Conservation (phyloP, 2,797 vertebrate genomes). For the Artibeus lituratus region DNA sequence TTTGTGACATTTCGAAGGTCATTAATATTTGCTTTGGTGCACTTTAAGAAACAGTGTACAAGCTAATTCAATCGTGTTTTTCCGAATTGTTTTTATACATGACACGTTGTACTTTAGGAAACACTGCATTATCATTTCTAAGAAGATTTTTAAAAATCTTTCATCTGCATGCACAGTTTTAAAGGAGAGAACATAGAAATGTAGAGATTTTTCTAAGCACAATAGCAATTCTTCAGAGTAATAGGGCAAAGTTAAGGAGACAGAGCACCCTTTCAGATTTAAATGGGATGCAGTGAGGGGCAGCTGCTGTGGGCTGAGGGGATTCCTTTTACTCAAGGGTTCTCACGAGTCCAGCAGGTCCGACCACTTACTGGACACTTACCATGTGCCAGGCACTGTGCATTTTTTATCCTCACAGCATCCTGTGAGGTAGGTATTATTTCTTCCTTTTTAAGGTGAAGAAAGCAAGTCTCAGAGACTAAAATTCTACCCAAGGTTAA, state of each 20-base stretch:
- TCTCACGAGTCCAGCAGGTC: not conserved
- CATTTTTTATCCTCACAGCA: not conserved
- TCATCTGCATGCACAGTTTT: slow-evolving; percentile 42
- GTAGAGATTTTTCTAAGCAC: slow-evolving; percentile 44
- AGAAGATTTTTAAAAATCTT: slow-evolving; percentile 55
- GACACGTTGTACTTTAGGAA: slow-evolving; percentile 56
- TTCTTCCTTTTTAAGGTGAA: not conserved
- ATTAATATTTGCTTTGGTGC: slow-evolving; percentile 82
- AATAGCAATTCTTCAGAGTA: slow-evolving; percentile 19
- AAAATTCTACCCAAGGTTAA: not conserved
- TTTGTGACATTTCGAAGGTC: slow-evolving; percentile 67
- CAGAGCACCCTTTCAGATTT: not conserved
- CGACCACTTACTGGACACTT: not conserved
- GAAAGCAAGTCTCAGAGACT: not conserved
- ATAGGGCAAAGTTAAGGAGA: not conserved
- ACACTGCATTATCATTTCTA: slow-evolving; percentile 64
- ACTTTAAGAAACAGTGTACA: slow-evolving; percentile 80
- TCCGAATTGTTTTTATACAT: slow-evolving; percentile 59
- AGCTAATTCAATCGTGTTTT: slow-evolving; percentile 58
- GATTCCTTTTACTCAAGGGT: not conserved
- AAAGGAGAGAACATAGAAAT: slow-evolving; percentile 46
- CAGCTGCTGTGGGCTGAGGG: not conserved
- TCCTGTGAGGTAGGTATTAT: not conserved
- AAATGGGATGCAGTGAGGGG: not conserved
- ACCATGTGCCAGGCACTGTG: not conserved